Base-by-base conservation (phyloP, 92 coral and sea anemone genomes). In the Parazoanthus swiftii region DNA sequence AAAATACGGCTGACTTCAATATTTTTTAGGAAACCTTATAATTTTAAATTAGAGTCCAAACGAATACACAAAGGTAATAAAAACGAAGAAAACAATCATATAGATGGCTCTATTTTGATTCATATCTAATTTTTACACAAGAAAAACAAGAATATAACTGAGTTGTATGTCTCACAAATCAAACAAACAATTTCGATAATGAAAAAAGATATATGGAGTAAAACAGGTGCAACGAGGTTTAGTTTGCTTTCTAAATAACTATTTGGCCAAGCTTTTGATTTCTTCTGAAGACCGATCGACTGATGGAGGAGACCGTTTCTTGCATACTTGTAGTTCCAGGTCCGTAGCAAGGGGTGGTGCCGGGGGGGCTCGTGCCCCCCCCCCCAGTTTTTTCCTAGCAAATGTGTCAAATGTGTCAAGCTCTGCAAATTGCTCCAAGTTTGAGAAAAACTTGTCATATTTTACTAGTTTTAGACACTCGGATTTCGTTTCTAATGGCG, bases 281-380 rank as follows among this genome's bases (percentile, higher is more conserved):
- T 46, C 65, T 43, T 18, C 3, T 44, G 77, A 38, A 68, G 38
- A 70, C 33, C 14, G 37, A 29, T 29, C 33, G 33, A 50, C 29
- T 15, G 43, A 83, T 83, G 86, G 86, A 83, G 25, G 77, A 83
- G 8, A 67, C 77, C 3, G 78, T 70, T 71, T 78, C 86, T 0
- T 68, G 59, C 13, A 23, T 83, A 6, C 77, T 83, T 15, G 86
- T n/a, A n/a, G n/a, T n/a, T n/a, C n/a, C n/a, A n/a, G n/a, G n/a
- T n/a, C n/a, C n/a, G n/a, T n/a, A n/a, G n/a, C n/a, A n/a, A n/a
- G n/a, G n/a, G n/a, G n/a, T n/a, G n/a, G n/a, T n/a, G n/a, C n/a
- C n/a, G n/a, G n/a, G n/a, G n/a, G n/a, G n/a, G n/a, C n/a, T n/a
- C n/a, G n/a, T n/a, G n/a, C n/a, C n/a, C n/a, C n/a, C n/a, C n/a